A percentile compares a stretch with the other conserved stretches of the same genome.
Conservation (phyloP, 64 coral and sea anemone genomes). For the Stylophora pistillata region DNA sequence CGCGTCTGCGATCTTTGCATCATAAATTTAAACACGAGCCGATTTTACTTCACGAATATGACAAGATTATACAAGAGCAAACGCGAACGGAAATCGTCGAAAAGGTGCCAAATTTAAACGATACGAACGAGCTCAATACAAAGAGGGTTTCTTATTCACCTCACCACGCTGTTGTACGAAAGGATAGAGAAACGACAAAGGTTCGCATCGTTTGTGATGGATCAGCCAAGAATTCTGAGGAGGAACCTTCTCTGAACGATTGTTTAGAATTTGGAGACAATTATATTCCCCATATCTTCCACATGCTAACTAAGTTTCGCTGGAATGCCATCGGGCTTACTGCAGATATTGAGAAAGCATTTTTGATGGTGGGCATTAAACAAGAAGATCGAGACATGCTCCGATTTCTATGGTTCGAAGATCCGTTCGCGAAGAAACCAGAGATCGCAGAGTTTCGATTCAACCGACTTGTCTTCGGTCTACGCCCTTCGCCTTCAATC, state of each 20-base stretch:
- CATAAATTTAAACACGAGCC: no score
- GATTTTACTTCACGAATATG: no score
- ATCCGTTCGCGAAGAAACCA: conserved; percentile 13
- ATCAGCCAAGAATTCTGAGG: conserved; percentile 48
- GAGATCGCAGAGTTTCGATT: conserved; percentile 17
- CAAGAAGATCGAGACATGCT: conserved; percentile 46
- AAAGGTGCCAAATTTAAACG: conserved; percentile 15
- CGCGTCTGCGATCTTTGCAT: no score
- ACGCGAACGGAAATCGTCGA: conserved; percentile 68
- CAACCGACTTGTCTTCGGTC: no score
- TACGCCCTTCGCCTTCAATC: no score
- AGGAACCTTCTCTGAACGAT: conserved; percentile 36
- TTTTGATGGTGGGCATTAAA: conserved; percentile 39
- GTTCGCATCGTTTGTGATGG: conserved; percentile 75
- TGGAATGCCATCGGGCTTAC: conserved; percentile 14
- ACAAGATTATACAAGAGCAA: no score
- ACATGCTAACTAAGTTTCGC: conserved; percentile 30
- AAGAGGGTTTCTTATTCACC: conserved; percentile 55
- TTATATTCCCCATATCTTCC: conserved; percentile 37
- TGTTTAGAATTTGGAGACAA: conserved; percentile 38
- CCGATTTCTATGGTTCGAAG: conserved; percentile 37
- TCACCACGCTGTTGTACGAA: conserved; percentile 68
- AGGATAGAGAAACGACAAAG: conserved; percentile 61
- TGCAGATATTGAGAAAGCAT: conserved; percentile 52
- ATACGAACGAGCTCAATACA: conserved; percentile 17